Evolutionary conservation across 1,140 invertebrate species (phyloP), one percentile per base, ranked within the genome.

Genomic region (Formica selysi): DNA sequence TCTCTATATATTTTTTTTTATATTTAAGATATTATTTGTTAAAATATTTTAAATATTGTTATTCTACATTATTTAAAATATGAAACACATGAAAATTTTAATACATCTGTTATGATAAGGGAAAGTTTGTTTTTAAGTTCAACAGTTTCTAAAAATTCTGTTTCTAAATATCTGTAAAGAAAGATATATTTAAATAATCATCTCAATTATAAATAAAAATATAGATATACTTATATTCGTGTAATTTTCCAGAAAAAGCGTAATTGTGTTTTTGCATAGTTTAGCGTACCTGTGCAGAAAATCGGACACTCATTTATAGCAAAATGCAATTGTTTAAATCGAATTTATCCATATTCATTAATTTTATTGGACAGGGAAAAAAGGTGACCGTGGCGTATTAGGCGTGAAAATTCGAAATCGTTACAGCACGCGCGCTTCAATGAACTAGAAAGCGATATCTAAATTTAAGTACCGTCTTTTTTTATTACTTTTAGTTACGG

Each of bases 391-490:
- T 71, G 32, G 13, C n/a, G 5, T 57, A 70, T 38, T 41, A 51
- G 32, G 16, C 78, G 48, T 57, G 78, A 54, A 68, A 61, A 78
- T 68, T 79, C 16, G 44, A 79, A 68, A 80, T 38, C 32, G 76
- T 70, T 13, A 41, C 11, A 62, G 29, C 4, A 61, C 13, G 32
- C 13, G 32, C 36, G 36, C 70, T 80, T 80, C 32, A 70, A 68
- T 54, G 32, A 79, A 8, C 22, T 71, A 80, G 65, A 80, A 80
- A 80, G 78, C 70, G 32, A 70, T 16, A 44, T 54, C n/a, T 54
- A 54, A 5, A 41, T 57, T 70, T 38, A 36, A 68, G 10, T 48
- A 19, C 48, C 32, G 11, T 2, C 32, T 22, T 64, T 71, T 70
- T 57, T 29, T 1, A 29, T 19, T 16, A 70, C 26, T 41, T 80